phyloP scores from a whole-genome alignment of 1,140 invertebrate genomes.

The Drosophila sechellia region DNA sequence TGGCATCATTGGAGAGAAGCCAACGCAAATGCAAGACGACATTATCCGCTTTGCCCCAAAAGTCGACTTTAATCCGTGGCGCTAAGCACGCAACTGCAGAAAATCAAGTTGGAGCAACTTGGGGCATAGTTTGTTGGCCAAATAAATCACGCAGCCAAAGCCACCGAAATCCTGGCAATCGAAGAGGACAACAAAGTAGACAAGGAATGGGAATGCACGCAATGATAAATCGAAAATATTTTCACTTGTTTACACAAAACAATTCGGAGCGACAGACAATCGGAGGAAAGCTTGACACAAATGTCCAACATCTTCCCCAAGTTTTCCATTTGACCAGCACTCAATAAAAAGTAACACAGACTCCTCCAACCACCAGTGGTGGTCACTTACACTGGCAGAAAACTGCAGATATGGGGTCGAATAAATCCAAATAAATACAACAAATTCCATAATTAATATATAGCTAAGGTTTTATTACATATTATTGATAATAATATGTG shows the following conservation, averaged over 20 bases:
- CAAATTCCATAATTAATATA: too few species aligned
- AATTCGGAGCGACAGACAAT: conserved; percentile 40
- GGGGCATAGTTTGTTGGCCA: conserved; percentile 50
- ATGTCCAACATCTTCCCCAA: conserved; percentile 35
- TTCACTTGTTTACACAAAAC: conserved; percentile 75
- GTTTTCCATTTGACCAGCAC: conserved; percentile 38
- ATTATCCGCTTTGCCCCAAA: background rate
- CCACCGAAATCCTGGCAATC: conserved; percentile 51
- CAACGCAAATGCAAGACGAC: background rate
- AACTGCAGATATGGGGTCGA: background rate
- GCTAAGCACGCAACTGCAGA: conserved; percentile 4
- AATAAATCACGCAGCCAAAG: conserved; percentile 66
- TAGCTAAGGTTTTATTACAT: background rate
- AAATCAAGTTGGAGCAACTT: conserved; percentile 43
- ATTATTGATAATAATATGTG: too few species aligned
- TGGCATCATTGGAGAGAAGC: background rate
- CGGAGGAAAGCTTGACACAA: conserved; percentile 44
- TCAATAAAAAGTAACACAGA: conserved; percentile 57
- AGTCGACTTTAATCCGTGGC: conserved; percentile 3
- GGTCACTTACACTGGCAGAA: conserved; percentile 11
- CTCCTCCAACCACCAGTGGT: conserved; percentile 34
- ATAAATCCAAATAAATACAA: background rate
- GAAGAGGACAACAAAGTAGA: conserved; percentile 31
- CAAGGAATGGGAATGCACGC: conserved; percentile 57
- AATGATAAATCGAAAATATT: conserved; percentile 83